Base-by-base conservation (phyloP, 2,113 vertebrate species). In the Perca fluviatilis region DNA sequence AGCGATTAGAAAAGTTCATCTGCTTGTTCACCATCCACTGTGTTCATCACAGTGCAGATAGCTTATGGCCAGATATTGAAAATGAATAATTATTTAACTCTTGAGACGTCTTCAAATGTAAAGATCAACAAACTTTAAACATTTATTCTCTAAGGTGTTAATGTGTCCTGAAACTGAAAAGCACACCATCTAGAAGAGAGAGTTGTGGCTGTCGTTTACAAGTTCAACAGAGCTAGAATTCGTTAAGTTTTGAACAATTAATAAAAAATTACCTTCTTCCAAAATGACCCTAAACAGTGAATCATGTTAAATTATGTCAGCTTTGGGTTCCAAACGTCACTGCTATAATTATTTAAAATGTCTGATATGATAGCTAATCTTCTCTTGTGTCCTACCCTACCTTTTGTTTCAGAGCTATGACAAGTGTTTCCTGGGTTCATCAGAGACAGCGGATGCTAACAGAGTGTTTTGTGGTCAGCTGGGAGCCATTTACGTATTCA, bases 351-450 rank as follows among this genome's bases (percentile, higher is more conserved):
- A 3, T 53, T 1, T 9, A 1, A 36, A 56, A 56, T 40, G 14
- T 63, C 62, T 70, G 6, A 68, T 19, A 4, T 63, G 7, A 5
- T 19, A 1, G 9, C 23, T 67, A 0, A 46, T 25, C 53, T 73
- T 56, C 61, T 13, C 10, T 64, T 66, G 7, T 62, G 3, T 80
- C 19, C 4, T 21, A 3, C 64, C 33, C 21, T 67, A n/a, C 51
- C 49, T 54, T 43, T 64, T 50, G 54, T 14, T 47, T n/a, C 92
- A 99, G 98, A 99, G 98, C 90, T 99, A 99, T 85, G 98, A 99
- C 94, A 99, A 99, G 94, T 99, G 98, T 95, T 99, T 99, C 95
- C 96, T 99, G 92, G 98, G 98, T 78, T 99, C 98, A 57, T 99
- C 98, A 10, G 98, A 99, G 95, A 99, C 98, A 8, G 98, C 98